Percentiles rank a stretch among this genome's conserved stretches.
Evolutionary conservation across 2,113 vertebrate species (phyloP).

Genomic region (Anoura caudifer): DNA sequence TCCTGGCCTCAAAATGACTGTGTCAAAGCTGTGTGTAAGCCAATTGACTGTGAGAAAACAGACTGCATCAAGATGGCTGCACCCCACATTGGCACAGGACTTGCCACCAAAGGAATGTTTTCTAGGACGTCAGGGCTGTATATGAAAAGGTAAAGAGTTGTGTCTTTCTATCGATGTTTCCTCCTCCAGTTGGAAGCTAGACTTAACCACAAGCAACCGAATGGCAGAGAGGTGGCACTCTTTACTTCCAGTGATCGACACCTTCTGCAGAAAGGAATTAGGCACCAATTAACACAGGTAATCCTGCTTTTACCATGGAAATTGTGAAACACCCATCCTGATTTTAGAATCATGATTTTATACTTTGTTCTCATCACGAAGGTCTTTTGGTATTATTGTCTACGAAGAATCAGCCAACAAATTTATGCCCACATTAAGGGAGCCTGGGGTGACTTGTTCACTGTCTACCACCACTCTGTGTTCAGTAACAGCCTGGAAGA

Average conservation of each 20-base stretch:
- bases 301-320: constrained; percentile 21
- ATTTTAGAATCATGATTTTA: constrained; percentile 58
- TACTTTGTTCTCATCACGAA: constrained; percentile 59
- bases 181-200: neutral
- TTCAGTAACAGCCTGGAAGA: neutral
- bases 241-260: neutral
- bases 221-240: neutral
- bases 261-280: constrained; percentile 3
- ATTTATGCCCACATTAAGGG: neutral
- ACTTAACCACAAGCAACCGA: neutral
- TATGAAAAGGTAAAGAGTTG: neutral
- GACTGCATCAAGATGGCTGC: constrained; percentile 10
- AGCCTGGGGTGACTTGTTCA: neutral
- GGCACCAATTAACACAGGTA: neutral
- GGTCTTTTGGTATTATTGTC: constrained; percentile 52
- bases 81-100: neutral
- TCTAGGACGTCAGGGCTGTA: constrained; percentile 17
- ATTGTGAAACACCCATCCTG: constrained; percentile 43
- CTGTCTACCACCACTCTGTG: neutral
- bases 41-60: neutral
- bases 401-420: constrained; percentile 40
- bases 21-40: constrained; percentile 53
- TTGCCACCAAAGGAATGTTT: constrained; percentile 1
- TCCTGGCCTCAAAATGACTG: constrained; percentile 52
- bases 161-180: neutral